Conservation (phyloP, 2,113 vertebrate genomes). For the Cnemophilus loriae region DNA sequence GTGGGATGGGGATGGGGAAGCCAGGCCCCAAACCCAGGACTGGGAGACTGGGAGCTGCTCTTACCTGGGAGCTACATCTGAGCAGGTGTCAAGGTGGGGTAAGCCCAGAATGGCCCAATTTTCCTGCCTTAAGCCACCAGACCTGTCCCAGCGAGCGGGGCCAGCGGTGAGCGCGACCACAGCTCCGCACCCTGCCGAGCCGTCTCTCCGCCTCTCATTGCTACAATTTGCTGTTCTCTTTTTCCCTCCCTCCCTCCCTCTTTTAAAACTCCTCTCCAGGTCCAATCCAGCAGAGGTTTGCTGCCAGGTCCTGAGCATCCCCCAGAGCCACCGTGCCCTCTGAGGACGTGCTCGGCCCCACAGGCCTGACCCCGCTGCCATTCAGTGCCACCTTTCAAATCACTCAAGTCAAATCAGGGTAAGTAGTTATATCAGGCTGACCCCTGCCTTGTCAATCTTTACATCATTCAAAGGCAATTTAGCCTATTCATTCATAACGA, state of each 20-base stretch:
- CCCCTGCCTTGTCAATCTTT: conserved; percentile 17
- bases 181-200: rapidly evolving
- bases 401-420: conserved; percentile 8
- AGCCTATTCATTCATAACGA: conserved; percentile 24
- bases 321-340: rapidly evolving
- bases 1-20: background rate
- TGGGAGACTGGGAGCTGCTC: rapidly evolving
- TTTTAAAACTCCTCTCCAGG: background rate
- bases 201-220: rapidly evolving
- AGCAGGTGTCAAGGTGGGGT: background rate
- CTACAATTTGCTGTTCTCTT: background rate
- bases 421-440: conserved; percentile 6
- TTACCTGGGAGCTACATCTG: background rate
- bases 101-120: background rate
- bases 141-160: rapidly evolving
- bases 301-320: background rate
- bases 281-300: background rate
- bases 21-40: background rate
- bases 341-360: rapidly evolving
- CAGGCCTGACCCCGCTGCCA: background rate
- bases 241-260: background rate
- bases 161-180: background rate
- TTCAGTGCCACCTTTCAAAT: background rate
- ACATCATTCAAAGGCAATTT: conserved; percentile 11
- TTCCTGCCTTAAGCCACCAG: background rate